phyloP scores from a whole-genome alignment of 2,113 vertebrate species.

The Pyxicephalus adspersus region DNA sequence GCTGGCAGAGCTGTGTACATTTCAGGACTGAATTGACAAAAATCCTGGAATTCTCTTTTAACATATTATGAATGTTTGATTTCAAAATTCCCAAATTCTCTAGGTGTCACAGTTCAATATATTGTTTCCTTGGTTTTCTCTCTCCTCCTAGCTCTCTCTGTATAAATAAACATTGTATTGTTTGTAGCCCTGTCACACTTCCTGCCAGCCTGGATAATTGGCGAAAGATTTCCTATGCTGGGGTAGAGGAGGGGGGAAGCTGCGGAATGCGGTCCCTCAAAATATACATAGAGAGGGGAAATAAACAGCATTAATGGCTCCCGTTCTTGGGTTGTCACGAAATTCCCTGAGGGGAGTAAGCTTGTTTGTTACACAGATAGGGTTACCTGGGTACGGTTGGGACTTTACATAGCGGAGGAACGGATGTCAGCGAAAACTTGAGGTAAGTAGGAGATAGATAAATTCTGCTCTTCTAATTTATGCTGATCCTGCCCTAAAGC shows the following conservation, averaged over 20 bases:
- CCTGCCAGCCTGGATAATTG: constrained; percentile 45
- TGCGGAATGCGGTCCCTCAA: constrained; percentile 12
- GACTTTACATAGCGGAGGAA: neutral
- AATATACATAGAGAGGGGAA: constrained; percentile 13
- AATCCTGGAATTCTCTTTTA: no score
- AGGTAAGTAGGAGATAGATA: neutral
- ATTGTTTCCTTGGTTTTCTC: constrained; percentile 27
- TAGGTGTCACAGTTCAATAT: constrained; percentile 2
- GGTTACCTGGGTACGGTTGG: neutral
- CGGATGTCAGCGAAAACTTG: neutral
- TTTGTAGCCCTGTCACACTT: constrained; percentile 33
- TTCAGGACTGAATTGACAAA: no score
- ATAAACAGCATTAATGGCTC: constrained; percentile 11
- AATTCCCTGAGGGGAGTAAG: neutral
- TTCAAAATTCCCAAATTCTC: neutral
- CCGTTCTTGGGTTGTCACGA: neutral
- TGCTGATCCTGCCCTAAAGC: no score
- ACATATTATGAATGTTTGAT: no score
- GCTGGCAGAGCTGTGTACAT: no score
- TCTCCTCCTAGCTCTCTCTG: neutral
- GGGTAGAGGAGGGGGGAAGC: neutral
- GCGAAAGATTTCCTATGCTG: constrained; percentile 42
- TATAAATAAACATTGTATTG: constrained; percentile 48
- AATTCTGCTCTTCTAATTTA: no score
- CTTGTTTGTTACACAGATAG: neutral